Evolutionary conservation across 2,113 vertebrate genomes (phyloP), one percentile per base, ranked within the genome.

Genomic region (Aphelocoma coerulescens): DNA sequence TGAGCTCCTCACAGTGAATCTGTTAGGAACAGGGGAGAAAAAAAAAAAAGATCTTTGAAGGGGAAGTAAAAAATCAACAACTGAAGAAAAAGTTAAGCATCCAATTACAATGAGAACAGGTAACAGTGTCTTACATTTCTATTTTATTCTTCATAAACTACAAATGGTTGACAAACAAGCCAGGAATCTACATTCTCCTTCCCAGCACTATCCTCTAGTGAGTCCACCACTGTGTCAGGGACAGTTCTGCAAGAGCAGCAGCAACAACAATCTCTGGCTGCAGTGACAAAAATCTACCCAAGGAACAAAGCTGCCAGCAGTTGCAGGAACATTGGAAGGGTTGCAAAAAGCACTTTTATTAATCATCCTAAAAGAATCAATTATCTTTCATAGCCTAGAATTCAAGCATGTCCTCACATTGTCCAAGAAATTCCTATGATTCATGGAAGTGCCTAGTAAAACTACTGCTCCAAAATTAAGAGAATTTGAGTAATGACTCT

Each of bases 1-100:
- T 85, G 59, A 78, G 30, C 33, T 67, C 37, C 58, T 90, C 88
- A 39, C 51, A 75, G 26, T 80, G 85, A 93, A 71, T 93, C 98
- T 98, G 28, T 62, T 46, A 68, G 33, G 93, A 89, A 85, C 10
- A 57, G 24, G n/a, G 51, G 76, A 17, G 22, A 1, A 66, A 76
- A 30, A 92, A 54, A n/a, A 30, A 51, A n/a, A 30, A 4, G 11
- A 11, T 22, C 58, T 17, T 65, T 91, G 58, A 83, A 66, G 33
- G 41, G 16, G 13, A 52, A 85, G 57, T 44, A 24, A 23, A 55
- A 66, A 3, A 73, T 61, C 66, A 61, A 69, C 16, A 48, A 32
- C 1, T 9, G 8, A 85, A 61, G 13, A 57, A 77, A 75, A 78
- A 62, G 2, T 20, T 61, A 83, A 63, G 10, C 48, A 84, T 10